These are phyloP conservation scores for Perognathus longimembris DNA, from an alignment of 2,113 vertebrate genomes.

Conservation along the genomic window DNA sequence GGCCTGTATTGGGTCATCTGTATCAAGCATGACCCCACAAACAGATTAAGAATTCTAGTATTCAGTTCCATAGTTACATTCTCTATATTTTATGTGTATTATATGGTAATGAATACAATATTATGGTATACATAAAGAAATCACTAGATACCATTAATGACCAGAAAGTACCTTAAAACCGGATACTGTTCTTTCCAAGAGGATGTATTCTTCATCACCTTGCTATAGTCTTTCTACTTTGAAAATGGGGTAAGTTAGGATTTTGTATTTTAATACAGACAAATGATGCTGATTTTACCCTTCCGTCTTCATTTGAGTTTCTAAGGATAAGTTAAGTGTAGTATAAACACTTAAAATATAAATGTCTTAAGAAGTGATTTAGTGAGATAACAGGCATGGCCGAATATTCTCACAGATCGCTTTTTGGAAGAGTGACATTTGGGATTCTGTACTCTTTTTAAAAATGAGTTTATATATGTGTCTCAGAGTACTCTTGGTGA, in stretches of 20 bases:
- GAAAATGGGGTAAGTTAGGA: conserved; percentile 43
- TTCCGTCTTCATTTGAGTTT: conserved; percentile 67
- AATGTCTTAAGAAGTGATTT: conserved; percentile 80
- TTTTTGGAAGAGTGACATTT: background rate
- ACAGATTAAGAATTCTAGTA: background rate
- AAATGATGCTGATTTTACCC: conserved; percentile 70
- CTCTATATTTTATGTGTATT: background rate
- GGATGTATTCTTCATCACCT: background rate
- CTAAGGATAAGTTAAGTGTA: conserved; percentile 67
- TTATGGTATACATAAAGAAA: conserved; percentile 12
- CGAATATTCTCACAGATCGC: background rate
- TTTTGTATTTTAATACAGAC: conserved; percentile 83
- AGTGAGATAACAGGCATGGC: background rate
- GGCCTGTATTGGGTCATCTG: background rate
- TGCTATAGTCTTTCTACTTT: background rate
- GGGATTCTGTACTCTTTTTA: background rate
- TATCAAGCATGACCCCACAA: background rate
- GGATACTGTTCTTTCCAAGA: conserved; percentile 10
- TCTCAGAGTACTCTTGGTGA: conserved; percentile 9
- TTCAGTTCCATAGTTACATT: background rate
- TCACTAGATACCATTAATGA: background rate
- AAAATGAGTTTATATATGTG: too few species aligned
- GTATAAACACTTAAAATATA: conserved; percentile 59
- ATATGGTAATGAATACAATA: background rate
- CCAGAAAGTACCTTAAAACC: conserved; percentile 36